Conservation (phyloP, 2,113 vertebrate genomes). For the Asarcornis scutulata region DNA sequence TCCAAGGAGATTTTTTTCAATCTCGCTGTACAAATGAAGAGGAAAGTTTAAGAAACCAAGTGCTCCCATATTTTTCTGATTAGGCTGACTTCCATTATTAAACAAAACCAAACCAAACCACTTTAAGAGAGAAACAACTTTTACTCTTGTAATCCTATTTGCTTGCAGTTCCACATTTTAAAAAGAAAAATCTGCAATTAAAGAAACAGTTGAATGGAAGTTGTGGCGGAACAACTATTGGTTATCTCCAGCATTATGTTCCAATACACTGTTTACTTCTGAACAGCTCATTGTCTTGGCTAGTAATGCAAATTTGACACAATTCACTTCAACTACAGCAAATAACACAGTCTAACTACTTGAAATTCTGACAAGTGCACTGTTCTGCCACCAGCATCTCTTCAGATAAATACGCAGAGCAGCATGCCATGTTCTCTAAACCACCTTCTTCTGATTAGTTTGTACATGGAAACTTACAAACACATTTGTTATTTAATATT, state of each 20-base stretch:
- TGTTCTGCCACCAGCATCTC: not conserved
- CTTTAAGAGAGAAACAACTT: not conserved
- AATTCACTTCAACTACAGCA: not conserved
- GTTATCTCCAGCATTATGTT: not conserved
- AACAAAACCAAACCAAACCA: not conserved
- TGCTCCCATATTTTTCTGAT: not conserved
- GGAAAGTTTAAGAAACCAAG: not conserved
- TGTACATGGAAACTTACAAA: not conserved
- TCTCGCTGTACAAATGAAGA: fast-evolving
- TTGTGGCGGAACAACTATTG: not conserved
- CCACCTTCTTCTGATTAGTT: not conserved
- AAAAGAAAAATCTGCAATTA: not conserved
- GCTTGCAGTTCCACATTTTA: not conserved
- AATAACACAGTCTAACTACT: not conserved
- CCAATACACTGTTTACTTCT: not conserved
- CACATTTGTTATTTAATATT: not conserved
- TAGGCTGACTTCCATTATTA: not conserved
- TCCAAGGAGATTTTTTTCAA: not conserved
- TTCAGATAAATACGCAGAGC: not conserved
- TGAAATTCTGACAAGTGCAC: not conserved
- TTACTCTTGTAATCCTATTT: not conserved
- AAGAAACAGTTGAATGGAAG: not conserved
- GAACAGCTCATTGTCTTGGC: not conserved
- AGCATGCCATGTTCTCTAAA: not conserved
- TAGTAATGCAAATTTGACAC: not conserved